These are phyloP conservation scores for Hippocampus guttulatus DNA, from an alignment of 2,113 vertebrate genomes.

Conservation along the genomic window DNA sequence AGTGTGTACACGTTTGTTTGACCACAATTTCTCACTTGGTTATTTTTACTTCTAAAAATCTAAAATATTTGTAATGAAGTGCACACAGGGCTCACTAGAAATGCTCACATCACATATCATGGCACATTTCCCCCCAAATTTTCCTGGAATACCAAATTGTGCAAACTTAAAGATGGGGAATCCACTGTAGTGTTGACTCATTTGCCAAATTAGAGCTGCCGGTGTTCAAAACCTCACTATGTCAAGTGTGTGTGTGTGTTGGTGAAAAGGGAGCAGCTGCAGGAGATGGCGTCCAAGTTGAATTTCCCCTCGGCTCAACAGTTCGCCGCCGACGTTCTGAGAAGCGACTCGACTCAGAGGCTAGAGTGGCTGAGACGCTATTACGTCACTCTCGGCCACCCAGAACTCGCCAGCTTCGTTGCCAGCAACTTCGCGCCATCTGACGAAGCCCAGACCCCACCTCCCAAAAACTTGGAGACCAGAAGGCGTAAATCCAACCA, in stretches of 20 bases:
- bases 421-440: slow-evolving; percentile 54
- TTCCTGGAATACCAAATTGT: not conserved
- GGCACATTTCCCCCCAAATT: not conserved
- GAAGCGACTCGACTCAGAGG: slow-evolving; percentile 74
- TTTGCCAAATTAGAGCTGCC: not conserved
- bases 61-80: no score
- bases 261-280: slow-evolving; percentile 80
- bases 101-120: not conserved
- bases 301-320: slow-evolving; percentile 69
- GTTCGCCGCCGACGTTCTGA: slow-evolving; percentile 75
- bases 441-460: slow-evolving; percentile 20
- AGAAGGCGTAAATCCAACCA: slow-evolving; percentile 15
- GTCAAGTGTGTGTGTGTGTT: slow-evolving; percentile 7
- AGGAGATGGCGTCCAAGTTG: slow-evolving; percentile 81
- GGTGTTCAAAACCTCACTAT: not conserved
- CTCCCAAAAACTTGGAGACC: slow-evolving; percentile 16
- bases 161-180: not conserved
- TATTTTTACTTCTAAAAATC: no score
- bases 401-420: slow-evolving; percentile 70
- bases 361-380: slow-evolving; percentile 78
- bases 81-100: no score
- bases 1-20: no score
- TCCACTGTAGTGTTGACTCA: not conserved
- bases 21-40: no score
- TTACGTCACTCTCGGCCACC: slow-evolving; percentile 72